These are phyloP conservation scores for Trissolcus japonicus DNA, from an alignment of 2,888 invertebrate species.

Conservation along the genomic window DNA sequence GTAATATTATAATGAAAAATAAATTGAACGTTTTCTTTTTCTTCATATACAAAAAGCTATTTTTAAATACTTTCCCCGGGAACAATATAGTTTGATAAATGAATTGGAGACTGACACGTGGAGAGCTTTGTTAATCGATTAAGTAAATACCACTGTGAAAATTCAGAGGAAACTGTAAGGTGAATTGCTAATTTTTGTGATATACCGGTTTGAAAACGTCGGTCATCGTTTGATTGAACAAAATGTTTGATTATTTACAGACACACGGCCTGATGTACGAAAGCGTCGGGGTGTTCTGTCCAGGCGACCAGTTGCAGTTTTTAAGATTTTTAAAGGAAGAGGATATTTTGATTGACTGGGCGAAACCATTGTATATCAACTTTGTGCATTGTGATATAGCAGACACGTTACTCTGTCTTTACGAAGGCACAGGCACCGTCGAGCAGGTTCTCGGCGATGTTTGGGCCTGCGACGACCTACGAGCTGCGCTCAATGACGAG, in stretches of 20 bases:
- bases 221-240: neutral
- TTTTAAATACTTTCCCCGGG: slow-evolving; percentile 1
- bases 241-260: slow-evolving; percentile 75
- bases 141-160: slow-evolving; percentile 9
- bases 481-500: slow-evolving; percentile 60
- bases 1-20: no score
- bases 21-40: no score
- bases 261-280: slow-evolving; percentile 88
- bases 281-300: slow-evolving; percentile 91
- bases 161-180: slow-evolving; percentile 2
- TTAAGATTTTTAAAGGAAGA: slow-evolving; percentile 85
- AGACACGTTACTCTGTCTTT: slow-evolving; percentile 86
- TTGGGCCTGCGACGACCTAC: slow-evolving; percentile 83
- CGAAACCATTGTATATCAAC: slow-evolving; percentile 89
- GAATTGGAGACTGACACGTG: slow-evolving; percentile 17
- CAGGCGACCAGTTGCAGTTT: slow-evolving; percentile 84
- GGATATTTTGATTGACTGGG: slow-evolving; percentile 87
- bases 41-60: neutral
- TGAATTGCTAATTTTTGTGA: neutral
- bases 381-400: slow-evolving; percentile 90
- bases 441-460: slow-evolving; percentile 89
- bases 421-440: slow-evolving; percentile 80
- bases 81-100: slow-evolving; percentile 10
- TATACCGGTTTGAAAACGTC: neutral
- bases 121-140: slow-evolving; percentile 25